A percentile compares a stretch with the other conserved stretches of the same genome.
Conservation (phyloP, 2,888 invertebrate genomes). For the Axea sp. region DNA sequence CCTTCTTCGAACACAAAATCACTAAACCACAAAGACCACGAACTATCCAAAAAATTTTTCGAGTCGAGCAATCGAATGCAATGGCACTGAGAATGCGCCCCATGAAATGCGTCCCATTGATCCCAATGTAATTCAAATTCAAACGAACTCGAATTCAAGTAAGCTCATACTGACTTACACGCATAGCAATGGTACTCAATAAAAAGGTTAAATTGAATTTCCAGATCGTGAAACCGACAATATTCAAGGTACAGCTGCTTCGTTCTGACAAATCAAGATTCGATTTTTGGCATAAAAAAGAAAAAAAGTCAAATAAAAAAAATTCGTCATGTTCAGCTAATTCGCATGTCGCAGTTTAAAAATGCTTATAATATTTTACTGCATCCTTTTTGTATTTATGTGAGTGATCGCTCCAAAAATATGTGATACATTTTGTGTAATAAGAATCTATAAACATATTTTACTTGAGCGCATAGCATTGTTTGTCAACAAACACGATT, state of each 20-base stretch:
- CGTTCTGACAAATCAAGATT: conserved; percentile 42
- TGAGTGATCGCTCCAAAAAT: too few species aligned
- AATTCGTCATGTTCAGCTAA: conserved; percentile 20
- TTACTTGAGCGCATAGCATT: too few species aligned
- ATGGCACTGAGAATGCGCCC: conserved; percentile 42
- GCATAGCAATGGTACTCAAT: conserved; percentile 57
- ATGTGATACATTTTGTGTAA: too few species aligned
- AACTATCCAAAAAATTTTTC: conserved; percentile 56
- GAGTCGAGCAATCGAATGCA: conserved; percentile 50
- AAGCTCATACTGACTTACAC: conserved; percentile 59
- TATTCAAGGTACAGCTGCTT: conserved; percentile 50
- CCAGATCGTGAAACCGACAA: conserved; percentile 59
- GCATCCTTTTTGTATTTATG: too few species aligned
- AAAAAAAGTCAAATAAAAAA: neutral
- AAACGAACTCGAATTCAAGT: conserved; percentile 61
- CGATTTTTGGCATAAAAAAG: conserved; percentile 32
- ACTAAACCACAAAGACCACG: conserved; percentile 52
- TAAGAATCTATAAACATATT: too few species aligned
- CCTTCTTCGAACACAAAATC: conserved; percentile 22
- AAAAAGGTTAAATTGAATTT: conserved; percentile 61
- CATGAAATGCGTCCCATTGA: conserved; percentile 60
- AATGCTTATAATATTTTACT: neutral
- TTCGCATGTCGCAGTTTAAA: conserved; percentile 6
- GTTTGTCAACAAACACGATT: too few species aligned
- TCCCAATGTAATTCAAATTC: conserved; percentile 60